Conservation (phyloP, 2,113 vertebrate species). For the Pica pica region DNA sequence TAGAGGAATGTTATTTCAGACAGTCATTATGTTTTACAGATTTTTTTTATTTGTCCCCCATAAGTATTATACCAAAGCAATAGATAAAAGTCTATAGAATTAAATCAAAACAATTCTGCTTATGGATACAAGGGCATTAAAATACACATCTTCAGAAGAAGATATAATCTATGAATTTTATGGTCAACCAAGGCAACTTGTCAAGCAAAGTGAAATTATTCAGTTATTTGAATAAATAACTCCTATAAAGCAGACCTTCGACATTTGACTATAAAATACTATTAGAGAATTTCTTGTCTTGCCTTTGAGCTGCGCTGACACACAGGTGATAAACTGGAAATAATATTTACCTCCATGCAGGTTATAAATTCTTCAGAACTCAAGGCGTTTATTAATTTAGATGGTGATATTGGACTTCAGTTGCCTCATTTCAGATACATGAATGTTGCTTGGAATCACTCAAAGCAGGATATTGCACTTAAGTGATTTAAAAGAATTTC, state of each 20-base stretch:
- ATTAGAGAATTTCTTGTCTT: not conserved
- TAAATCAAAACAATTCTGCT: not conserved
- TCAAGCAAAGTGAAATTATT: conserved; percentile 5
- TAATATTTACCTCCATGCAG: not conserved
- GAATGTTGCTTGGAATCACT: not conserved
- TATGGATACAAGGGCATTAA: not conserved
- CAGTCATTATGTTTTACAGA: not conserved
- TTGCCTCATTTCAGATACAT: not conserved
- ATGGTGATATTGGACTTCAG: not conserved
- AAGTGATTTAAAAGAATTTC: not conserved
- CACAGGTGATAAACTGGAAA: not conserved
- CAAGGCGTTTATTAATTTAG: not conserved
- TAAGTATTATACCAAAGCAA: not conserved
- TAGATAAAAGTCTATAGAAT: not conserved
- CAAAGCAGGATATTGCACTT: not conserved
- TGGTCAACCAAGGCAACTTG: not conserved
- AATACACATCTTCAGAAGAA: not conserved
- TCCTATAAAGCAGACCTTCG: not conserved
- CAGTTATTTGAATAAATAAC: conserved; percentile 6
- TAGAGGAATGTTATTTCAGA: not conserved
- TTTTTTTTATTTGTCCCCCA: not conserved
- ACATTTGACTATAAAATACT: not conserved
- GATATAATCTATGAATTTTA: not conserved
- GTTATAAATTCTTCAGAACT: not conserved
- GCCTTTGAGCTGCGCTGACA: not conserved